phyloP scores from a whole-genome alignment of 2,113 vertebrate species.

The Bubo blakistoni region DNA sequence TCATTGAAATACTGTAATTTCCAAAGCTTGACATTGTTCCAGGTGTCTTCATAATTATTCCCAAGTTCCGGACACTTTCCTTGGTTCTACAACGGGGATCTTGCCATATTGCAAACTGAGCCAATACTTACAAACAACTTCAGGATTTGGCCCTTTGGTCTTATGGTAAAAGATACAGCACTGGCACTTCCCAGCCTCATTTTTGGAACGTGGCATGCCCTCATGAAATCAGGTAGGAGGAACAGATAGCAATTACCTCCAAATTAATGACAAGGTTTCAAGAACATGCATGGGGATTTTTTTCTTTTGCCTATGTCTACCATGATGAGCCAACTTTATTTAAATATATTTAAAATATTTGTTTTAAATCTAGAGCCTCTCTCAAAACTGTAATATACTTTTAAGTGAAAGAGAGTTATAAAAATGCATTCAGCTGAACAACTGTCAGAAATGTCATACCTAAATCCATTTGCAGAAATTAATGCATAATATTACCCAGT shows the following conservation, averaged over 20 bases:
- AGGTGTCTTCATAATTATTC: conserved; percentile 60
- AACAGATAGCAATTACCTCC: neutral
- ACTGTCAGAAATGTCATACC: conserved; percentile 59
- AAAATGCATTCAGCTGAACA: conserved; percentile 56
- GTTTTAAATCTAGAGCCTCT: neutral
- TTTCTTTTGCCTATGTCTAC: neutral
- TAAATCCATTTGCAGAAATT: conserved; percentile 56
- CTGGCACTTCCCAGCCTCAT: neutral
- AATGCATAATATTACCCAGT: conserved; percentile 39
- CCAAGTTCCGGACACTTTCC: neutral
- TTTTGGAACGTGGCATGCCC: neutral
- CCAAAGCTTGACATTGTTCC: conserved; percentile 62
- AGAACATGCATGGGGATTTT: neutral
- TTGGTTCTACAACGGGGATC: neutral
- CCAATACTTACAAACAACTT: neutral
- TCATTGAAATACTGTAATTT: conserved; percentile 44
- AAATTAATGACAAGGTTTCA: conserved; percentile 1
- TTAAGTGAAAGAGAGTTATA: conserved; percentile 28
- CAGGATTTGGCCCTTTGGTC: neutral
- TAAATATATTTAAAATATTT: conserved; percentile 8
- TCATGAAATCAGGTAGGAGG: neutral
- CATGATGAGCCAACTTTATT: neutral
- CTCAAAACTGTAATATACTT: conserved; percentile 8
- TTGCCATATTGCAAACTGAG: neutral
- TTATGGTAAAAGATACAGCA: neutral